Conservation (phyloP, 2,888 invertebrate species). For the Caradrina kadenii region DNA sequence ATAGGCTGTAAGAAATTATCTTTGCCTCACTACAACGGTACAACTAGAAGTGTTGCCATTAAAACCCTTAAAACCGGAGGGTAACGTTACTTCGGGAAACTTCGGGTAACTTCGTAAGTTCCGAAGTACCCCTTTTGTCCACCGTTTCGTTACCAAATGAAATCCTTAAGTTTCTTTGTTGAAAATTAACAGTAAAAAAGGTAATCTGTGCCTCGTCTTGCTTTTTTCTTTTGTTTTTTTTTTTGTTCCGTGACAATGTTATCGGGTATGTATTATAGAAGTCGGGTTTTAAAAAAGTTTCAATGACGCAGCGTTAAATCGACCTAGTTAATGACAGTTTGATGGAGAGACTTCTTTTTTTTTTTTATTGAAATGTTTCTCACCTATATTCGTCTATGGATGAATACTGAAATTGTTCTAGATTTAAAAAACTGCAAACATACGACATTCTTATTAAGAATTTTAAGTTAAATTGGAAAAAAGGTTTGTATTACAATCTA, state of each 20-base stretch:
- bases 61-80: constrained; percentile 80
- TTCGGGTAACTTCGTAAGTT: constrained; percentile 57
- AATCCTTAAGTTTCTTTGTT: constrained; percentile 67
- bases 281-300: constrained; percentile 20
- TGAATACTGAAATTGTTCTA: no score
- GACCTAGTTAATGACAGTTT: not conserved
- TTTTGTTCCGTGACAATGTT: constrained; percentile 57
- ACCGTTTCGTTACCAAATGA: constrained; percentile 59
- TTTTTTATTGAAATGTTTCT: not conserved
- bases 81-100: constrained; percentile 57
- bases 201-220: constrained; percentile 52
- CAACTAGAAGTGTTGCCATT: constrained; percentile 84
- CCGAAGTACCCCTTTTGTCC: constrained; percentile 60
- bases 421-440: no score
- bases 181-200: constrained; percentile 66
- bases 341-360: constrained; percentile 14
- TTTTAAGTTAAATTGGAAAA: not conserved
- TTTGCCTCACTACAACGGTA: constrained; percentile 71
- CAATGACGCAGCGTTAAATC: not conserved
- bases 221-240: constrained; percentile 42
- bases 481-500: no score
- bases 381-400: not conserved
- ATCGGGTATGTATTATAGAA: constrained; percentile 36
- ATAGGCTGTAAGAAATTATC: constrained; percentile 87
- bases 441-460: no score